phyloP scores from a whole-genome alignment of 35 echinoderm and acorn worm species.

The Heliocidaris erythrogramma region DNA sequence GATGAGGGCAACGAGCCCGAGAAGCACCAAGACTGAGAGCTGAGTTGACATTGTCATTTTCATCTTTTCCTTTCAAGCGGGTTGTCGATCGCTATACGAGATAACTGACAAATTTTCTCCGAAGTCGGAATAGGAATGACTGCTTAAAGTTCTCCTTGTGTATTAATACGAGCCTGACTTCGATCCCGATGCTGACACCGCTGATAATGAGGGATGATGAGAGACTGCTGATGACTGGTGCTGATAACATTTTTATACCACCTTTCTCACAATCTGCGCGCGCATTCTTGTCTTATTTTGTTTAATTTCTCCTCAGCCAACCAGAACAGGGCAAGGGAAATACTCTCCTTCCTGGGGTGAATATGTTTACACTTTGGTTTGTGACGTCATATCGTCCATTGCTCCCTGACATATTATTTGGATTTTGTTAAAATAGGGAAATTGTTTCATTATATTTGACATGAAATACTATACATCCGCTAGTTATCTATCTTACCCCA shows the following conservation, averaged over 20 bases:
- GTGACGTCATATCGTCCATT: background rate
- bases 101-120: background rate
- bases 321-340: background rate
- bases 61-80: background rate
- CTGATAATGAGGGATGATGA: background rate
- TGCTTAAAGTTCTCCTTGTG: background rate
- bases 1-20: background rate
- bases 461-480: no score
- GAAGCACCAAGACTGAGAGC: background rate
- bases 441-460: no score
- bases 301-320: background rate
- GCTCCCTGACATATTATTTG: no score
- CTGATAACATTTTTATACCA: background rate
- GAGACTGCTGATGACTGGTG: background rate
- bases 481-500: no score
- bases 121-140: background rate
- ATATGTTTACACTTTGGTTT: background rate
- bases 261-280: background rate
- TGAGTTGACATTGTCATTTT: background rate
- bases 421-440: no score
- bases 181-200: background rate
- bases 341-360: background rate
- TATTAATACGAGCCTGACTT: background rate
- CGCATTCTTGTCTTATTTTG: background rate
- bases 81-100: background rate